These are phyloP conservation scores for Muscicapa striata DNA, from an alignment of 2,797 vertebrate species.

Conservation along the genomic window DNA sequence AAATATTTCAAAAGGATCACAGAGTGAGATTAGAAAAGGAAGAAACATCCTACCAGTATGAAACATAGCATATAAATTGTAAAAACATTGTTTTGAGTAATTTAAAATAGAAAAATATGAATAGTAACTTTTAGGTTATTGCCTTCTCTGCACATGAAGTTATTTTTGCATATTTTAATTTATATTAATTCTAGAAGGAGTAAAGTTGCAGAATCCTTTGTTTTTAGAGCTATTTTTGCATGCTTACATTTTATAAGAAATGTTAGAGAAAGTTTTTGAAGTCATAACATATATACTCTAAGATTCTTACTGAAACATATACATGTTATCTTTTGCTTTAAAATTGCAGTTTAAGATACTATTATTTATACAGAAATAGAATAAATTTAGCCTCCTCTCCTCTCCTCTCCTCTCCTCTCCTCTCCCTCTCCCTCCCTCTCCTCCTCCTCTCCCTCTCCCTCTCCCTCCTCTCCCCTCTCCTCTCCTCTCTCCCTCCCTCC, in stretches of 20 bases:
- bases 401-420: no score
- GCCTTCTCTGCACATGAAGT: background rate
- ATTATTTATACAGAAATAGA: background rate
- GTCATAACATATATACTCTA: background rate
- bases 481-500: no score
- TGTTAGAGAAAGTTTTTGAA: background rate
- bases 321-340: background rate
- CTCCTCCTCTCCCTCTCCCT: no score
- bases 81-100: background rate
- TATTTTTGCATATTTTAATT: background rate
- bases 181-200: background rate
- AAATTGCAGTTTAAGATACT: background rate
- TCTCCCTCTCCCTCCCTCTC: no score
- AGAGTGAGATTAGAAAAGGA: background rate
- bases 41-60: background rate
- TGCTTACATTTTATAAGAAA: background rate
- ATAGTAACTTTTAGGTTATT: background rate
- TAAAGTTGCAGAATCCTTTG: background rate
- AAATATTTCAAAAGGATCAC: background rate
- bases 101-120: background rate
- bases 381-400: background rate
- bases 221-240: background rate
- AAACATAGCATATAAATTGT: background rate
- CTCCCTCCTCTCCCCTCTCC: no score
- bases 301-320: background rate